Base-by-base conservation (phyloP, 2,888 invertebrate genomes). In the Clistopyga incitator region DNA sequence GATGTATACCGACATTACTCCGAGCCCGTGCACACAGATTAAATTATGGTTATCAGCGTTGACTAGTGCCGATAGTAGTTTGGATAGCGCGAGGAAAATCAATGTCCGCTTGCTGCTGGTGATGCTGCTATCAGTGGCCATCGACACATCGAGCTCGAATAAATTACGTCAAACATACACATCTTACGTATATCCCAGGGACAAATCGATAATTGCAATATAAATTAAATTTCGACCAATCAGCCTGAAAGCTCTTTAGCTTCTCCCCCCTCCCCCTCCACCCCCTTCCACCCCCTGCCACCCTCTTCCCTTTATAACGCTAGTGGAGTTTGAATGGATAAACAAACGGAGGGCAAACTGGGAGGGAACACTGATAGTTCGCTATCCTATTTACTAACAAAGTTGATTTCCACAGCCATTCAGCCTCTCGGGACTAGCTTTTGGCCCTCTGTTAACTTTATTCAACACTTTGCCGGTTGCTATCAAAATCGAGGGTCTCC, bases 191-290 rank as follows among this genome's bases (percentile, higher is more conserved):
- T 76, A 78, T 38, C 70, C 50, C 47, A 3, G 11, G 25, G 65
- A 56, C 50, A n/a, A 47, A 82, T 75, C 82, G 77, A 87, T 87
- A 86, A 86, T 87, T 86, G 70, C 50, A 42, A 70, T 70, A 79
- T 67, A 84, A 87, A 88, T 84, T 84, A 52, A 86, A 47, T 78
- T 82, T 77, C 74, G 59, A 68, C 78, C 75, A 85, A 87, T 80
- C 78, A 85, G 72, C 34, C 18, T 74, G 71, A 84, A 76, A 83
- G 59, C 77, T 79, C 45, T 38, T 65, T 52, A 34, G 20, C 34
- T 23, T 23, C 11, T 20, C 25, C 6, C 18, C 20, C 64, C n/a
- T 42, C n/a, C n/a, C 18, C 34, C n/a, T 20, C 11, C 38, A n/a
- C n/a, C n/a, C n/a, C n/a, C n/a, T n/a, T n/a, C n/a, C n/a, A n/a